Conservation (phyloP, 1,140 invertebrate genomes). For the Zaprionus africanus region DNA sequence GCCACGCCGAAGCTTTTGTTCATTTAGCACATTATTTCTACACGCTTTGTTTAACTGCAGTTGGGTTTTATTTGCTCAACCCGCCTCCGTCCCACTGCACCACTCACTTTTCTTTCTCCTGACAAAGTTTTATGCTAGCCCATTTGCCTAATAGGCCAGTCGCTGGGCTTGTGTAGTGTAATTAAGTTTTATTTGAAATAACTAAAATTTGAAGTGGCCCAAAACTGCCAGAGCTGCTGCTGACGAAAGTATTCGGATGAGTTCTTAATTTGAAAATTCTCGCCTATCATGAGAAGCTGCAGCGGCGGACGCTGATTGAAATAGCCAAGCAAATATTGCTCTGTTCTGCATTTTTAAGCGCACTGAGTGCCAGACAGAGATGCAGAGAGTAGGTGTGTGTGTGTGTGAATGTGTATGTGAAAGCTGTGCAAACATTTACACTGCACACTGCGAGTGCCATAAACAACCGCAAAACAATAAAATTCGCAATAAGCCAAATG, state of each 20-base stretch:
- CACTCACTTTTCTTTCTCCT: background rate
- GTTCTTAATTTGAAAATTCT: constrained; percentile 44
- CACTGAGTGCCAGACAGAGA: constrained; percentile 11
- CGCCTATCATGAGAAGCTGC: background rate
- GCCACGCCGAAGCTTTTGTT: constrained; percentile 42
- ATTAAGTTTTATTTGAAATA: constrained; percentile 65
- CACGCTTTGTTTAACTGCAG: constrained; percentile 74
- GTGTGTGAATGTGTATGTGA: background rate
- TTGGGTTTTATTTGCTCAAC: constrained; percentile 57
- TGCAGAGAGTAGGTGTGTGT: constrained; percentile 1
- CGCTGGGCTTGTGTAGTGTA: constrained; percentile 48
- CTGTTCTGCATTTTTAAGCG: constrained; percentile 66
- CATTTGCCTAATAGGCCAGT: constrained; percentile 71
- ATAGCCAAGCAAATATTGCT: constrained; percentile 69
- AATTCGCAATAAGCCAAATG: constrained; percentile 81
- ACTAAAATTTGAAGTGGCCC: constrained; percentile 38
- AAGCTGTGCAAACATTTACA: constrained; percentile 69
- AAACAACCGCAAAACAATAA: constrained; percentile 79
- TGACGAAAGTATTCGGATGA: constrained; percentile 6
- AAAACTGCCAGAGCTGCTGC: background rate
- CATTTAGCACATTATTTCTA: constrained; percentile 75
- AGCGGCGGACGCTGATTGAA: constrained; percentile 55
- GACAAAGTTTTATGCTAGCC: constrained; percentile 65
- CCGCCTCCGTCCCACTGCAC: background rate
- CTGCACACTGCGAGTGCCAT: constrained; percentile 62